These are phyloP conservation scores for Colossoma macropomum DNA, from an alignment of 2,113 vertebrate species.

Conservation along the genomic window DNA sequence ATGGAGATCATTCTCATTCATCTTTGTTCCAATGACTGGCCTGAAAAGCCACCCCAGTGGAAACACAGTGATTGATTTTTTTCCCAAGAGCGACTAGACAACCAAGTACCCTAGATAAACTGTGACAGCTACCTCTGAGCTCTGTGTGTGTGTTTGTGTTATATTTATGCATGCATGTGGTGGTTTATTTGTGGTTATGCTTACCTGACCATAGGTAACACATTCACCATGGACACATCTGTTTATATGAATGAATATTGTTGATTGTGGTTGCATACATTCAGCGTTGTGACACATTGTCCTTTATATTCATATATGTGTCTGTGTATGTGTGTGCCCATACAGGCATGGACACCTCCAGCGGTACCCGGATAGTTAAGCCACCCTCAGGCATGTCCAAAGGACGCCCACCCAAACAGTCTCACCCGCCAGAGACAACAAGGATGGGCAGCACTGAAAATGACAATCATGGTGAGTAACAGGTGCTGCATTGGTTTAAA, in stretches of 20 bases:
- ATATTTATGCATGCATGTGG: background rate
- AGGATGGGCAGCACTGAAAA: conserved; percentile 75
- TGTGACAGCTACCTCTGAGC: conserved; percentile 1
- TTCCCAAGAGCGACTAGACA: background rate
- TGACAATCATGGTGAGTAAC: conserved; percentile 83
- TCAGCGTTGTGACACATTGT: background rate
- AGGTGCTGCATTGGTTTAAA: conserved; percentile 1
- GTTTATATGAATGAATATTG: background rate
- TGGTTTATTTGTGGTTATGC: background rate
- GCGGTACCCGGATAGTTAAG: conserved; percentile 84
- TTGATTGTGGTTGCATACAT: background rate
- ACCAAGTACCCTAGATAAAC: conserved; percentile 2
- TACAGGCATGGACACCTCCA: conserved; percentile 89
- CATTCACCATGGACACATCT: background rate
- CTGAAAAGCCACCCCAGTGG: conserved; percentile 1
- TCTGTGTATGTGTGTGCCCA: conserved; percentile 4
- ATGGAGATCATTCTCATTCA: conserved; percentile 1
- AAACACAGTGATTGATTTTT: conserved; percentile 13
- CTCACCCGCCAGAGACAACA: conserved; percentile 77
- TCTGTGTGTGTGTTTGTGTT: background rate
- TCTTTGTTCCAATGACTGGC: conserved; percentile 6
- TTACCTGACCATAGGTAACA: background rate
- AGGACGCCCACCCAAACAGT: conserved; percentile 79
- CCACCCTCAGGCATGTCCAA: conserved; percentile 81
- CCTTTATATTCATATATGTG: background rate